These are phyloP conservation scores for Plectus sambesii DNA, from an alignment of 1,140 invertebrate genomes.

Conservation along the genomic window DNA sequence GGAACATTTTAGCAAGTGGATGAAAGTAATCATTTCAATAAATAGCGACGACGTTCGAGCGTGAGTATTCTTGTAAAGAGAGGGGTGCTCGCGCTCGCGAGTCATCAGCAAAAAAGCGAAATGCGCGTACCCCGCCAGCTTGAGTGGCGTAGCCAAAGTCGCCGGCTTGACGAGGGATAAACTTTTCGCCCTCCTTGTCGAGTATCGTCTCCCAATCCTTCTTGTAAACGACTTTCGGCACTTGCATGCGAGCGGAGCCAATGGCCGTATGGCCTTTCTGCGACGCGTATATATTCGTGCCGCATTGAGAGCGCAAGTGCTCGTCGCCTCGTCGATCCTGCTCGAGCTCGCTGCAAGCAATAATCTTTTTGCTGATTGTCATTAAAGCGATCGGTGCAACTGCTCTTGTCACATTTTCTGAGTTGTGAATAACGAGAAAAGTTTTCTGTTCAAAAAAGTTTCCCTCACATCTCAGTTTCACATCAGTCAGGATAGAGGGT, in stretches of 20 bases:
- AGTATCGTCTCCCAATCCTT: conserved; percentile 45
- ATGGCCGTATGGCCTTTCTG: conserved; percentile 42
- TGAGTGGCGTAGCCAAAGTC: conserved; percentile 43
- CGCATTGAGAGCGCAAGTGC: conserved; percentile 38
- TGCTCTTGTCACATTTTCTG: too few species aligned
- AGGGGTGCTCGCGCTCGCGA: too few species aligned
- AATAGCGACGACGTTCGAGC: too few species aligned
- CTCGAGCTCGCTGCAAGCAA: conserved; percentile 37
- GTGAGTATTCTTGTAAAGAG: too few species aligned
- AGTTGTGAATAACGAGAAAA: too few species aligned
- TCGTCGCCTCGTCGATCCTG: conserved; percentile 39
- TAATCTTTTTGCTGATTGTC: conserved; percentile 11
- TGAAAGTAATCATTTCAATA: too few species aligned
- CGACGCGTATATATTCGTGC: conserved; percentile 44
- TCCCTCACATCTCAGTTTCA: too few species aligned
- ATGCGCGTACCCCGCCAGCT: conserved; percentile 35
- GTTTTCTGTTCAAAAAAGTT: too few species aligned
- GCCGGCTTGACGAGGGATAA: conserved; percentile 43
- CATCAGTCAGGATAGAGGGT: too few species aligned
- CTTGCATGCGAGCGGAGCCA: conserved; percentile 32
- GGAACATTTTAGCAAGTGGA: too few species aligned
- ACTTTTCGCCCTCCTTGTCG: conserved; percentile 44
- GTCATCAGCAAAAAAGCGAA: conserved; percentile 4
- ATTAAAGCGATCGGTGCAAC: too few species aligned
- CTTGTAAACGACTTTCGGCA: conserved; percentile 41